Conservation (phyloP, 2,797 vertebrate species). For the Enteromius trimaculatus region DNA sequence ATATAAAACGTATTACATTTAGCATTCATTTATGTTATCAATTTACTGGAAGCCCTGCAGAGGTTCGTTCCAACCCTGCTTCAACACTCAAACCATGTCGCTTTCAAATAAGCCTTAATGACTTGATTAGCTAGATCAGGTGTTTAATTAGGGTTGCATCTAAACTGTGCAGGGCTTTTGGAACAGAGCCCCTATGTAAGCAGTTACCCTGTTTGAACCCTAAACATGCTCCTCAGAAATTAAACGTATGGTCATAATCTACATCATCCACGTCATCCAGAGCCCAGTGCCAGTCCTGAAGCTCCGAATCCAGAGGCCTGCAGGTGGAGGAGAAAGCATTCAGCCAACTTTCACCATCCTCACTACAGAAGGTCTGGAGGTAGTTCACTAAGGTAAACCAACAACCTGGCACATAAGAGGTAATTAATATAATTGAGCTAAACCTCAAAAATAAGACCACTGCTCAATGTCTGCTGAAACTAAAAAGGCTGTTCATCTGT, state of each 20-base stretch:
- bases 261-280: constrained; percentile 94
- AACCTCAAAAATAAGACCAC: constrained; percentile 1
- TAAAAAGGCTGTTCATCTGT: constrained; percentile 28
- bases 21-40: not conserved
- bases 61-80: too few species aligned
- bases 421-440: not conserved
- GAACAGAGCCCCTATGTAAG: constrained; percentile 65
- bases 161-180: constrained; percentile 4
- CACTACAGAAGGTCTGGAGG: constrained; percentile 8
- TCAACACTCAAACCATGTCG: too few species aligned
- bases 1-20: not conserved
- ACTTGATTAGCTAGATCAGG: too few species aligned
- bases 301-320: constrained; percentile 91
- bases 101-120: too few species aligned
- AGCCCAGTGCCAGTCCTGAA: constrained; percentile 96
- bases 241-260: constrained; percentile 90
- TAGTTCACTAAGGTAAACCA: not conserved
- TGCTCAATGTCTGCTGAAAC: not conserved
- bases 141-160: too few species aligned
- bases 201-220: constrained; percentile 71
- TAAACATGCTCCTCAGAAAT: constrained; percentile 86
- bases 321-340: constrained; percentile 81
- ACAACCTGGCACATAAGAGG: not conserved
- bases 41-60: not conserved
- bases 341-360: constrained; percentile 28